Evolutionary conservation across 2,113 vertebrate species (phyloP).

Genomic region (Ploceus nigricollis): DNA sequence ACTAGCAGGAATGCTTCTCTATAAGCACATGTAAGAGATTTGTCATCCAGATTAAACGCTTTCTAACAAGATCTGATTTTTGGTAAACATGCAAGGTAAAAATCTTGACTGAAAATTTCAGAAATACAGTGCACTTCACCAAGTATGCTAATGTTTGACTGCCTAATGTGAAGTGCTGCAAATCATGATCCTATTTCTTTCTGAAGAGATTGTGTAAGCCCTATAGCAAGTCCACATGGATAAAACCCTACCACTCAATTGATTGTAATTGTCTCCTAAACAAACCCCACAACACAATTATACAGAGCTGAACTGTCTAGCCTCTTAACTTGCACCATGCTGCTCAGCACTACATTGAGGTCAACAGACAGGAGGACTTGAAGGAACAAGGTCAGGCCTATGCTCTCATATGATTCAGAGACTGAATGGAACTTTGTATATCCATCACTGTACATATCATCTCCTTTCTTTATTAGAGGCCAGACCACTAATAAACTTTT

Average conservation of each 20-base stretch:
- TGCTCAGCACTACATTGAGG: neutral
- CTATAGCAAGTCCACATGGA: neutral
- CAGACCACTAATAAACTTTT: neutral
- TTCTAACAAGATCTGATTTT: neutral
- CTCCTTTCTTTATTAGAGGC: neutral
- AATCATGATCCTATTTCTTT: neutral
- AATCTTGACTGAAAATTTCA: neutral
- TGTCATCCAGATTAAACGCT: neutral
- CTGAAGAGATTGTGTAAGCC: neutral
- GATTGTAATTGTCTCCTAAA: accelerated
- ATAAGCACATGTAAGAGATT: neutral
- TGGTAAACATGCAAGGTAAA: neutral
- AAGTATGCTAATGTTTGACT: neutral
- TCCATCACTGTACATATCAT: neutral
- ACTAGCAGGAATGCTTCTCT: neutral
- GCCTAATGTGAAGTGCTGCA: neutral
- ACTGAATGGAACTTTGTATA: neutral
- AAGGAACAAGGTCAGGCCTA: neutral
- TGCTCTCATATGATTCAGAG: neutral
- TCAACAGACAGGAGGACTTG: neutral
- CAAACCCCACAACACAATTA: neutral
- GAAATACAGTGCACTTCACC: neutral
- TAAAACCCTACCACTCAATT: neutral
- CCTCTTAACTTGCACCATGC: neutral
- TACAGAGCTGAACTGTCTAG: neutral